These are phyloP conservation scores for Disparrhopalites patrizii DNA, from an alignment of 2,888 invertebrate species.

Conservation along the genomic window DNA sequence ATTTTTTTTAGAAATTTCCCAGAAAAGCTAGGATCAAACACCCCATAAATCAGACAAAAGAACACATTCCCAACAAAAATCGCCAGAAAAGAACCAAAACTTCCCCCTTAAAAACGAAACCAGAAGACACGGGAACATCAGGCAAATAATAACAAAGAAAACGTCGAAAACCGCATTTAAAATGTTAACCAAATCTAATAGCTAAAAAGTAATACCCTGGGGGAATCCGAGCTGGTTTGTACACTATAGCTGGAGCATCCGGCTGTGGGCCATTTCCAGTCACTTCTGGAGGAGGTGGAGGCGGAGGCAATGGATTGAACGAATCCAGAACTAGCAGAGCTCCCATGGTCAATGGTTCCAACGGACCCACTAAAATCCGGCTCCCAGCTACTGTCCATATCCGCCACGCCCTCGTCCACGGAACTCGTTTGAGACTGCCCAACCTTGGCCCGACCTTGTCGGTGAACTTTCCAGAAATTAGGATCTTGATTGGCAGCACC, in stretches of 20 bases:
- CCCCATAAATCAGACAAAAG: no score
- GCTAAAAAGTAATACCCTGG: constrained; percentile 32
- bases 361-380: constrained; percentile 39
- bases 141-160: no score
- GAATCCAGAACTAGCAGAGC: constrained; percentile 41
- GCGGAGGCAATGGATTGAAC: constrained; percentile 34
- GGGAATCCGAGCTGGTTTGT: constrained; percentile 43
- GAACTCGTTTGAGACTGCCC: constrained; percentile 42
- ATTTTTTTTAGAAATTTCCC: no score
- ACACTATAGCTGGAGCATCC: constrained; percentile 25
- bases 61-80: no score
- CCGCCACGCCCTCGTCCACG: constrained; percentile 53
- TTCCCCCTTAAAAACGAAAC: no score
- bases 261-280: constrained; percentile 47
- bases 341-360: constrained; percentile 37
- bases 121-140: no score
- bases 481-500: constrained; percentile 35
- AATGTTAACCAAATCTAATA: not conserved
- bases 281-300: constrained; percentile 40
- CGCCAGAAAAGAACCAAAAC: no score
- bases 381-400: constrained; percentile 44
- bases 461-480: constrained; percentile 41
- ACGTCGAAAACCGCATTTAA: no score
- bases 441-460: constrained; percentile 30
- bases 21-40: no score